Percentiles rank a stretch among this genome's conserved stretches.
These are phyloP conservation scores for Crossocerus cetratus DNA, from an alignment of 2,888 invertebrate genomes.

Conservation along the genomic window DNA sequence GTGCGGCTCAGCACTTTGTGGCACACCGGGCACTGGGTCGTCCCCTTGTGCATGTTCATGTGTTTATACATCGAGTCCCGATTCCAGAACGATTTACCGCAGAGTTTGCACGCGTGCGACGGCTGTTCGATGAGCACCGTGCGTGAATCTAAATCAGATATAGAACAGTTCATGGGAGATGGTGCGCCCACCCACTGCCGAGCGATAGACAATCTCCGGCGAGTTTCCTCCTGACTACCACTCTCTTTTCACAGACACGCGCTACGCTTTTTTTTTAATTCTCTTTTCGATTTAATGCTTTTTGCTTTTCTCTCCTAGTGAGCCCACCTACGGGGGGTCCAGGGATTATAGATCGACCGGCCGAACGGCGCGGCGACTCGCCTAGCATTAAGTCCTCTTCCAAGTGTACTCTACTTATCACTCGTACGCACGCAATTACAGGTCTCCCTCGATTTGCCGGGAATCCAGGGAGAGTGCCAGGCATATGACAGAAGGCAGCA, in stretches of 20 bases:
- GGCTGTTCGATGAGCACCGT: constrained; percentile 77
- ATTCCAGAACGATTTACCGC: constrained; percentile 78
- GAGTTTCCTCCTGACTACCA: too few species aligned
- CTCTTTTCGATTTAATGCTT: too few species aligned
- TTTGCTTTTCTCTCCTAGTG: too few species aligned
- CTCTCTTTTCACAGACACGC: too few species aligned
- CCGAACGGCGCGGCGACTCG: too few species aligned
- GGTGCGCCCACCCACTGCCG: neutral
- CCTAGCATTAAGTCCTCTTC: too few species aligned
- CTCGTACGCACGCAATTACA: constrained; percentile 35
- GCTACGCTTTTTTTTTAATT: too few species aligned
- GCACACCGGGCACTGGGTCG: constrained; percentile 78
- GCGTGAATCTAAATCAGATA: constrained; percentile 76
- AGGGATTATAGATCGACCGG: too few species aligned
- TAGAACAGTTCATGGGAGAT: constrained; percentile 57
- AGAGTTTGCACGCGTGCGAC: constrained; percentile 77
- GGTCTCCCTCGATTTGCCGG: constrained; percentile 23
- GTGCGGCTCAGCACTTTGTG: constrained; percentile 78
- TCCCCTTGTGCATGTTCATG: constrained; percentile 78
- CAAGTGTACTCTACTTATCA: constrained; percentile 28
- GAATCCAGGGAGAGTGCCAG: constrained; percentile 36
- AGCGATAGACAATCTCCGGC: too few species aligned
- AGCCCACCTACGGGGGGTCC: too few species aligned
- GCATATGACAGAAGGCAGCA: constrained; percentile 32
- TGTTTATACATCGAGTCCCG: constrained; percentile 78